Base-by-base conservation (phyloP, 1,140 invertebrate genomes). In the Neoseiulus cucumeris region DNA sequence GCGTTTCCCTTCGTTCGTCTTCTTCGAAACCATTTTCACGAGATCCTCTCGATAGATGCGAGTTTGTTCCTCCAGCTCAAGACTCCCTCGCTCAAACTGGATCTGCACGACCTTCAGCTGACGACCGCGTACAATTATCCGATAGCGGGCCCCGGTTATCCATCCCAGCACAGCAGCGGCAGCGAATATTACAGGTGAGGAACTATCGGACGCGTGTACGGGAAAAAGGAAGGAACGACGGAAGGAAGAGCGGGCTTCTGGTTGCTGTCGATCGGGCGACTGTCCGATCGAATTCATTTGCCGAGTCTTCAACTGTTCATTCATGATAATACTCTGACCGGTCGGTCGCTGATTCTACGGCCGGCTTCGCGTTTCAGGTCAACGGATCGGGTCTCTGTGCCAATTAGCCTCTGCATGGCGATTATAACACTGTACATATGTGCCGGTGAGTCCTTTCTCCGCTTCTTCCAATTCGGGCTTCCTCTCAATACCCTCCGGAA, bases 361-460 rank as follows among this genome's bases (percentile, higher is more conserved):
- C 22, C 1, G 14, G 25, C 22, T 59, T 59, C 33, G 12, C 22
- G 14, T 59, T 59, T 25, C 22, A 59, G 51, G 51, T 59, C 51
- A 25, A 25, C 33, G 51, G 51, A 59, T 25, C 51, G 51, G 6
- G 51, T 59, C 14, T 59, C 51, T 20, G 51, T 59, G 25, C 51
- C 51, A n/a, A 59, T 59, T 20, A 59, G 51, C 51, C 51, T 59
- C 25, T 59, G 51, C 51, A 59, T 59, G 51, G 51, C 51, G 14
- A 59, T 59, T 59, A 59, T 59, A 25, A 59, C 51, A 29, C 33
- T 59, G 51, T 59, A 59, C 51, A 59, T 59, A 59, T 59, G 51
- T 33, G 51, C 51, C 14, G 51, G 51, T 59, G 22, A 17, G 51
- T 59, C 25, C 22, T 4, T 20, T 14, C 6, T 4, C 18, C 14